A percentile compares a stretch with the other conserved stretches of the same genome.
Evolutionary conservation across 2,888 invertebrate genomes (phyloP).

Genomic region (Seira musarum): DNA sequence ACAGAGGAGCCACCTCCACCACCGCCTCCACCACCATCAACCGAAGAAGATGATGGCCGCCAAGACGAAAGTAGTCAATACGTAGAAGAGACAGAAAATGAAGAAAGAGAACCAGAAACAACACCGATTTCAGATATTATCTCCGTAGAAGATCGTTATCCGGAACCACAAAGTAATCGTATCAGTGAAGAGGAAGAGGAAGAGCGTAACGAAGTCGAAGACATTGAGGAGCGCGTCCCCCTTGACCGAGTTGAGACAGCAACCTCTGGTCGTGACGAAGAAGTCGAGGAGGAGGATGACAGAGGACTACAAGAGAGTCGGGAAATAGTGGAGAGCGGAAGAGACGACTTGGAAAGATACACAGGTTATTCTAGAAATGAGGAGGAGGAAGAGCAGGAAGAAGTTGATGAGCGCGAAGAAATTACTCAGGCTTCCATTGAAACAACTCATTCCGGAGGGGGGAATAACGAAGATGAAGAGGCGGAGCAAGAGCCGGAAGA

Average conservation of each 20-base stretch:
- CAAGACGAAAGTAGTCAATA: slow-evolving; percentile 30
- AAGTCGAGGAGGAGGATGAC: slow-evolving; percentile 41
- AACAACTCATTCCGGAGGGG: neutral
- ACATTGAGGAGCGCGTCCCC: no score
- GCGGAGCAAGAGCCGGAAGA: slow-evolving; percentile 24
- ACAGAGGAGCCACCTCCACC: slow-evolving; percentile 47
- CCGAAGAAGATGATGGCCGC: slow-evolving; percentile 5
- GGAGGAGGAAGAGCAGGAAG: slow-evolving; percentile 37
- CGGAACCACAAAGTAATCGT: no score
- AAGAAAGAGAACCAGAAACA: slow-evolving; percentile 26
- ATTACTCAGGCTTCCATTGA: no score
- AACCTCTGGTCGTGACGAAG: slow-evolving; percentile 14
- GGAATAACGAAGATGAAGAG: slow-evolving; percentile 20
- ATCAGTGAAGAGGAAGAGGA: slow-evolving; percentile 43
- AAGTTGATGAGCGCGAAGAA: slow-evolving; percentile 29
- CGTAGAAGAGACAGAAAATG: neutral
- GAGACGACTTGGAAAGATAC: slow-evolving; percentile 66
- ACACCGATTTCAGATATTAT: neutral
- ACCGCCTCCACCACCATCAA: slow-evolving; percentile 44
- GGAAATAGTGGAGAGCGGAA: slow-evolving; percentile 65
- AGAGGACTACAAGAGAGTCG: slow-evolving; percentile 23
- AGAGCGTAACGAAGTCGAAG: slow-evolving; percentile 17
- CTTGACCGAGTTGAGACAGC: neutral
- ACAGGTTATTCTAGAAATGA: slow-evolving; percentile 27
- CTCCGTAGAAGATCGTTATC: neutral